Conservation (phyloP, 53 echinoderm and acorn worm genomes). For the Zoroaster sp. region DNA sequence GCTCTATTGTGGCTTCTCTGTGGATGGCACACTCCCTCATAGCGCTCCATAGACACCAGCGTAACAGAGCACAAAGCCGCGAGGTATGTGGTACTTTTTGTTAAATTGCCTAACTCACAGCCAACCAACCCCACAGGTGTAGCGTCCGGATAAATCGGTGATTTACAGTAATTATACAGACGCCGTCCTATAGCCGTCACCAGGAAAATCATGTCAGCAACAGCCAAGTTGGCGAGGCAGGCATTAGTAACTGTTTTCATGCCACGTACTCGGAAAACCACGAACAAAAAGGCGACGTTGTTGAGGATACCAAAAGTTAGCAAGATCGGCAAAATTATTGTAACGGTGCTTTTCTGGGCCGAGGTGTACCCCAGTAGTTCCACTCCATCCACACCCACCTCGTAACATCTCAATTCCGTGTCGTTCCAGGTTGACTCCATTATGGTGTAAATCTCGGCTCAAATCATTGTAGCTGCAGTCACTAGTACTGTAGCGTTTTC, state of each 20-base stretch:
- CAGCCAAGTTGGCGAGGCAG: slow-evolving; percentile 66
- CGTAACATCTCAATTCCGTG: not conserved
- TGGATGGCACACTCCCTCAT: slow-evolving; percentile 73
- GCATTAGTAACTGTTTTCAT: slow-evolving; percentile 78
- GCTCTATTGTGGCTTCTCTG: slow-evolving; percentile 60
- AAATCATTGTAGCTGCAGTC: no score
- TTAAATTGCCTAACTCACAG: slow-evolving; percentile 56
- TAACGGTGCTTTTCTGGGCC: slow-evolving; percentile 38
- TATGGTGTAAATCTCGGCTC: not conserved
- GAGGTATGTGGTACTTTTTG: slow-evolving; percentile 64
- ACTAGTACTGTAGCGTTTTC: no score
- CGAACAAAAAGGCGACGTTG: slow-evolving; percentile 74
- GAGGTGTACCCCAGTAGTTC: slow-evolving; percentile 52
- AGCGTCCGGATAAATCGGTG: slow-evolving; percentile 52
- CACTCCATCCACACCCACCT: slow-evolving; percentile 16
- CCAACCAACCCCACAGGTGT: slow-evolving; percentile 60
- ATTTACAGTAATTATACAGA: slow-evolving; percentile 58
- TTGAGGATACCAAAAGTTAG: slow-evolving; percentile 65
- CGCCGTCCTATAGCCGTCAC: slow-evolving; percentile 68
- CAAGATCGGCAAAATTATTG: slow-evolving; percentile 61
- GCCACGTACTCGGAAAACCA: slow-evolving; percentile 68
- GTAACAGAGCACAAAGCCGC: slow-evolving; percentile 69
- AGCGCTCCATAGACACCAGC: slow-evolving; percentile 69
- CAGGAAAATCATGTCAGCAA: slow-evolving; percentile 70
- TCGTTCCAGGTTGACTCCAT: not conserved